phyloP scores from a whole-genome alignment of 2,888 invertebrate species.

The Sphinx pinastri region DNA sequence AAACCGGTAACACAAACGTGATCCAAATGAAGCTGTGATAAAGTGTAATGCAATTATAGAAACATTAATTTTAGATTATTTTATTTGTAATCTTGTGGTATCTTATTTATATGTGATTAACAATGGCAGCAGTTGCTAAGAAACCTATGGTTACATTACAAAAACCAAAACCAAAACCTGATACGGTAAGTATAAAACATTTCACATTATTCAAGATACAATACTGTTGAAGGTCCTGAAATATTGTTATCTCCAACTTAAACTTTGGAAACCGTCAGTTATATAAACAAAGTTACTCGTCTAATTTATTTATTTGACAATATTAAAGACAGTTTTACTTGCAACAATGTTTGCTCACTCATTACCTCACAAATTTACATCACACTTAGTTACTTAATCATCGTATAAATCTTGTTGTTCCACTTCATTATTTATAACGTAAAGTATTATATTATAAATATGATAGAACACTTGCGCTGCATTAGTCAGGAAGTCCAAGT shows the following conservation, averaged over 20 bases:
- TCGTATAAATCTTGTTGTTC: neutral
- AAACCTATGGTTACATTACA: slow-evolving; percentile 57
- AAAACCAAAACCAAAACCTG: slow-evolving; percentile 48
- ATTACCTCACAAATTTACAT: neutral
- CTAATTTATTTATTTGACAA: neutral
- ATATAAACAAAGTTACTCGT: neutral
- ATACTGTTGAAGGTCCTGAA: slow-evolving; percentile 47
- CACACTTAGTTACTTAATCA: neutral
- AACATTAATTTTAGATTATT: slow-evolving; percentile 39
- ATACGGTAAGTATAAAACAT: slow-evolving; percentile 66
- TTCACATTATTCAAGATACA: neutral
- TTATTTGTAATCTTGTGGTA: slow-evolving; percentile 67
- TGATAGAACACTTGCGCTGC: slow-evolving; percentile 61
- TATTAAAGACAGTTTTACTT: neutral
- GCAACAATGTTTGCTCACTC: neutral
- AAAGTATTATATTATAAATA: slow-evolving; percentile 42
- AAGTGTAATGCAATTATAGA: slow-evolving; percentile 48
- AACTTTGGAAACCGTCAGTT: neutral
- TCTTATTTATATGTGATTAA: slow-evolving; percentile 61
- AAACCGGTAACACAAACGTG: slow-evolving; percentile 5
- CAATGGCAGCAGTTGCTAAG: slow-evolving; percentile 75
- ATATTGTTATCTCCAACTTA: neutral
- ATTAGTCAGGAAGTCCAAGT: slow-evolving; percentile 71
- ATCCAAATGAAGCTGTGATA: slow-evolving; percentile 30
- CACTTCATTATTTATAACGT: slow-evolving; percentile 30